A percentile compares a stretch with the other conserved stretches of the same genome.
Conservation (phyloP, 2,888 invertebrate genomes). For the Archaeoteleia sp. region DNA sequence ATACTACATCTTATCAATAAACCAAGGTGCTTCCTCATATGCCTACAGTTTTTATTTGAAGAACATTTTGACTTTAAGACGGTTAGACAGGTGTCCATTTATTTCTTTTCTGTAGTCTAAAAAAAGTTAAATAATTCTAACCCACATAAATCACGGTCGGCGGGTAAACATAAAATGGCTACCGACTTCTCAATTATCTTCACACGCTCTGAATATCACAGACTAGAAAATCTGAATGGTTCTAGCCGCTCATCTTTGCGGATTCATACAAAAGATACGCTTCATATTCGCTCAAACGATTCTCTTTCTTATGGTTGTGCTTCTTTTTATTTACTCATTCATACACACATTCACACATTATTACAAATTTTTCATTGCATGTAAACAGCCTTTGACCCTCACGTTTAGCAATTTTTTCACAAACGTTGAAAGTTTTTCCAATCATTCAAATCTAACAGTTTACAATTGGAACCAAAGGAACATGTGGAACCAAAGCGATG, state of each 20-base stretch:
- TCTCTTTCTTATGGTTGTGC: too few relatives aligned
- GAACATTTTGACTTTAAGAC: too few relatives aligned
- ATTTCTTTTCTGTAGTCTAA: conserved; percentile 48
- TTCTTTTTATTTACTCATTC: too few relatives aligned
- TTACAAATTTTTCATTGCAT: conserved; percentile 14
- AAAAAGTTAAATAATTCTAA: conserved; percentile 52
- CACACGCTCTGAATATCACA: conserved; percentile 49
- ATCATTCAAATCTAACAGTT: too few relatives aligned
- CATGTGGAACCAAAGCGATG: too few relatives aligned
- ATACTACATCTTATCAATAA: too few relatives aligned
- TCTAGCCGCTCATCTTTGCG: conserved; percentile 43
- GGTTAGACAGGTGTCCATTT: too few relatives aligned
- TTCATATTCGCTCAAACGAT: too few relatives aligned
- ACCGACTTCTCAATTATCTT: conserved; percentile 42
- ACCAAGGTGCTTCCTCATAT: too few relatives aligned
- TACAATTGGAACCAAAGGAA: not conserved
- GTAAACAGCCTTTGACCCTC: conserved; percentile 38
- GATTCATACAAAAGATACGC: too few relatives aligned
- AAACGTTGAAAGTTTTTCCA: not conserved
- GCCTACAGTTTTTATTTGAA: too few relatives aligned
- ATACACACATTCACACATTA: too few relatives aligned
- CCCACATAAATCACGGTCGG: conserved; percentile 60
- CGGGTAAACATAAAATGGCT: conserved; percentile 69
- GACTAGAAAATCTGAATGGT: conserved; percentile 61
- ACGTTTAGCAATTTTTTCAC: conserved; percentile 6